Evolutionary conservation across 2,888 invertebrate species (phyloP).

Genomic region (Cerceris ruficornis): DNA sequence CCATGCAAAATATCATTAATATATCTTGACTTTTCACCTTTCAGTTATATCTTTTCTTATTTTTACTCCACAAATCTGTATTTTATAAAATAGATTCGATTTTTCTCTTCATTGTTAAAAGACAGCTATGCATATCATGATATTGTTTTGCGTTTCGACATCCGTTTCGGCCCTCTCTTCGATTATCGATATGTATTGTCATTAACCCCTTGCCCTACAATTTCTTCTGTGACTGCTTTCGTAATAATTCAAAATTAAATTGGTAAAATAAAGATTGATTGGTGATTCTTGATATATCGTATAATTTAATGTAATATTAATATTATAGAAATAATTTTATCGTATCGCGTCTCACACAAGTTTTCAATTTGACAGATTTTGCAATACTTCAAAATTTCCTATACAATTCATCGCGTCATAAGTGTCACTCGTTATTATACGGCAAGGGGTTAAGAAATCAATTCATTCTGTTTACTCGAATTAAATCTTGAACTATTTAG

Average conservation of each 20-base stretch:
- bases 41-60: neutral
- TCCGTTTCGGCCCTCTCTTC: neutral
- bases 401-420: too few species aligned
- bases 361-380: too few species aligned
- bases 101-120: slow-evolving; percentile 2
- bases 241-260: too few species aligned
- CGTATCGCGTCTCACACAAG: too few species aligned
- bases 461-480: slow-evolving; percentile 14
- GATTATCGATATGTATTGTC: slow-evolving; percentile 24
- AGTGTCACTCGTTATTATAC: too few species aligned
- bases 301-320: too few species aligned
- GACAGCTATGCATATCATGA: neutral
- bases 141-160: slow-evolving; percentile 14
- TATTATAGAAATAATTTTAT: too few species aligned
- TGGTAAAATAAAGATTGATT: too few species aligned
- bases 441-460: slow-evolving; percentile 17
- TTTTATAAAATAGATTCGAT: slow-evolving; percentile 27
- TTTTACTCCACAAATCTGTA: neutral
- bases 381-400: too few species aligned
- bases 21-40: neutral
- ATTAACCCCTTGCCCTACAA: too few species aligned
- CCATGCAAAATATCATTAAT: neutral
- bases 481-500: slow-evolving; percentile 5
- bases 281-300: too few species aligned
- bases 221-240: too few species aligned